A percentile compares a stretch with the other conserved stretches of the same genome.
Evolutionary conservation across 2,888 invertebrate species (phyloP).

Genomic region (Sipunculus nudus): DNA sequence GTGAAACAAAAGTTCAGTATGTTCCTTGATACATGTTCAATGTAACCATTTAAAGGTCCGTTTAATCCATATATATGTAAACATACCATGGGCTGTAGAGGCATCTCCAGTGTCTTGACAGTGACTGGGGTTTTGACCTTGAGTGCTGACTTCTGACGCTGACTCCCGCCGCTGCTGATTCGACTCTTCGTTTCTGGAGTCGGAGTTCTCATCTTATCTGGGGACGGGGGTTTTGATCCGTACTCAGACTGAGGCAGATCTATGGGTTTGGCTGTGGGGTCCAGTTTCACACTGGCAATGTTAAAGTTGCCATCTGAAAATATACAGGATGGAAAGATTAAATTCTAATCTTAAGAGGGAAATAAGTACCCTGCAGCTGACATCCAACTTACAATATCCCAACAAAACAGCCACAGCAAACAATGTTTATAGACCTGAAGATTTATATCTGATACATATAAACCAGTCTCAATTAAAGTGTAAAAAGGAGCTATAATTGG

Average conservation of each 20-base stretch:
- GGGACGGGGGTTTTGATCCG: background rate
- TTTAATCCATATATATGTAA: too few relatives aligned
- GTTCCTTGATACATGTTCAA: too few relatives aligned
- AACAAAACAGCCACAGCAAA: too few relatives aligned
- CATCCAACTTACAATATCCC: too few relatives aligned
- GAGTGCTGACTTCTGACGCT: too few relatives aligned
- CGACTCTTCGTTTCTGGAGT: conserved; percentile 10
- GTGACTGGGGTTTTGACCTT: conserved; percentile 52
- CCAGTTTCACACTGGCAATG: conserved; percentile 49
- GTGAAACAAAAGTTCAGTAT: too few relatives aligned
- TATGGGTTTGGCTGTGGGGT: conserved; percentile 38
- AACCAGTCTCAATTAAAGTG: too few relatives aligned
- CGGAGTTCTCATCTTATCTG: background rate
- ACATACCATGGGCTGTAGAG: conserved; percentile 58
- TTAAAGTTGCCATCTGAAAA: conserved; percentile 24
- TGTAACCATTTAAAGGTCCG: too few relatives aligned
- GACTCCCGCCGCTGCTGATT: conserved; percentile 16
- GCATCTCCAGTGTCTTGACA: conserved; percentile 60
- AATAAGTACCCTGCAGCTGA: too few relatives aligned
- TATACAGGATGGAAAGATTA: background rate
- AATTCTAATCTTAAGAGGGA: background rate
- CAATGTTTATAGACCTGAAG: too few relatives aligned
- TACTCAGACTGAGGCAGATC: conserved; percentile 1
- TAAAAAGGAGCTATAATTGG: too few relatives aligned
- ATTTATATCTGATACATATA: too few relatives aligned